Percentiles rank a stretch among this genome's conserved stretches.
Evolutionary conservation across 2,113 vertebrate species (phyloP).

Genomic region (Protomyctophum bolini): DNA sequence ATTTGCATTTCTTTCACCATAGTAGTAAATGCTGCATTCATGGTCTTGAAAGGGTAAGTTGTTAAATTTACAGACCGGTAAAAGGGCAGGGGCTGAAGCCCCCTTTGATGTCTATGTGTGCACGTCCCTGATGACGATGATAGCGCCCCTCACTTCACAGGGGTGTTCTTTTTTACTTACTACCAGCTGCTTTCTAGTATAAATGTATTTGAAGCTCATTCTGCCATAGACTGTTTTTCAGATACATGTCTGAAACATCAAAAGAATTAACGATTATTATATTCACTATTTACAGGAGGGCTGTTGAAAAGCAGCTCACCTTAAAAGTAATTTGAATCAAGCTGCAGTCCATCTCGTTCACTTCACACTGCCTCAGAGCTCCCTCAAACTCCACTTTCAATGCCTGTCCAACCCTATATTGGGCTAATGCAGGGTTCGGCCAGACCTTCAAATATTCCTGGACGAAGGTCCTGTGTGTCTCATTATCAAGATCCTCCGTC

Average conservation of each 20-base stretch:
- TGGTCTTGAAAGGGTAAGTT: no score
- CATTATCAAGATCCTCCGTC: conserved; percentile 87
- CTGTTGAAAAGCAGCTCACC: conserved; percentile 66
- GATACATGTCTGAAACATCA: background rate
- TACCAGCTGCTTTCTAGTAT: no score
- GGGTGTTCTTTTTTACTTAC: no score
- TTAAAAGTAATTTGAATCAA: conserved; percentile 87
- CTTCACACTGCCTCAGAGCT: conserved; percentile 81
- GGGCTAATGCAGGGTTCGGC: conserved; percentile 84
- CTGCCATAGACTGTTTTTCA: background rate
- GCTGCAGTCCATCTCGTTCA: conserved; percentile 85
- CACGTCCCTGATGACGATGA: no score
- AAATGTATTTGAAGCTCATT: no score
- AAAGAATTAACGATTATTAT: background rate
- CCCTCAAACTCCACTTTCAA: conserved; percentile 85
- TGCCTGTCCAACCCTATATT: conserved; percentile 81
- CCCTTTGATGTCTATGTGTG: no score
- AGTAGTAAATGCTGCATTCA: no score
- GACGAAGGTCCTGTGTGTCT: conserved; percentile 81
- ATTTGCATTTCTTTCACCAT: no score
- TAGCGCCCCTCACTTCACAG: no score
- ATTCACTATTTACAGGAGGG: background rate
- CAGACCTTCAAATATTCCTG: conserved; percentile 84
- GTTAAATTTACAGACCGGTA: no score
- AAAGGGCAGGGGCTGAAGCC: no score